Conservation (phyloP, 2,113 vertebrate species). For the Forbesichthys papilliferus region DNA sequence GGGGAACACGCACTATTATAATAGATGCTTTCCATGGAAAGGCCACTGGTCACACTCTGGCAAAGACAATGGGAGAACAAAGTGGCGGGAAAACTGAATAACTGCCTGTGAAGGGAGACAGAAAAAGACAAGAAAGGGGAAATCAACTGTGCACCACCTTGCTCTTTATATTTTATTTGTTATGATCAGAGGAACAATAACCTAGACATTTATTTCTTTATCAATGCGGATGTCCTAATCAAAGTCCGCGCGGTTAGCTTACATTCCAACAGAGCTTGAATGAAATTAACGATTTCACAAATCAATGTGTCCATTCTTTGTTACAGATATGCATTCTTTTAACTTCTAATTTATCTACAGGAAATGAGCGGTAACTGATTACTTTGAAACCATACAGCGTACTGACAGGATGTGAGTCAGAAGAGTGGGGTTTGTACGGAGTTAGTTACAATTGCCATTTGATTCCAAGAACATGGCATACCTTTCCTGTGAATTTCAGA, state of each 20-base stretch:
- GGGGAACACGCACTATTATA: conserved; percentile 48
- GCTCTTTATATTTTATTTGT: conserved; percentile 19
- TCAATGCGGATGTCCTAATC: conserved; percentile 24
- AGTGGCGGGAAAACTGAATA: conserved; percentile 34
- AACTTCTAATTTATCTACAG: too few relatives aligned
- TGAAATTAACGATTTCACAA: too few relatives aligned
- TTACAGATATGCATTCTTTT: too few relatives aligned
- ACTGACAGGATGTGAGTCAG: too few relatives aligned
- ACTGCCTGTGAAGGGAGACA: conserved; percentile 12
- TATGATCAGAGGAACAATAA: conserved; percentile 1
- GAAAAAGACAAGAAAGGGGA: conserved; percentile 8
- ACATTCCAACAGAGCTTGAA: background rate
- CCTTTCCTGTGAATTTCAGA: too few relatives aligned
- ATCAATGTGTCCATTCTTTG: background rate
- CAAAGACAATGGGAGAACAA: conserved; percentile 40
- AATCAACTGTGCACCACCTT: conserved; percentile 29
- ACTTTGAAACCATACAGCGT: too few relatives aligned
- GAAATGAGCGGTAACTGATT: too few relatives aligned
- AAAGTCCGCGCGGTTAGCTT: conserved; percentile 6
- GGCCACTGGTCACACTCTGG: conserved; percentile 40
- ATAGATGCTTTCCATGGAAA: conserved; percentile 51
- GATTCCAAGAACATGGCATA: background rate
- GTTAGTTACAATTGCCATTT: background rate
- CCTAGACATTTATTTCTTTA: conserved; percentile 15
- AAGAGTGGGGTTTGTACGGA: too few relatives aligned